Evolutionary conservation across 2,797 vertebrate genomes (phyloP), one percentile per base, ranked within the genome.

Genomic region (Cryptoprocta ferox): DNA sequence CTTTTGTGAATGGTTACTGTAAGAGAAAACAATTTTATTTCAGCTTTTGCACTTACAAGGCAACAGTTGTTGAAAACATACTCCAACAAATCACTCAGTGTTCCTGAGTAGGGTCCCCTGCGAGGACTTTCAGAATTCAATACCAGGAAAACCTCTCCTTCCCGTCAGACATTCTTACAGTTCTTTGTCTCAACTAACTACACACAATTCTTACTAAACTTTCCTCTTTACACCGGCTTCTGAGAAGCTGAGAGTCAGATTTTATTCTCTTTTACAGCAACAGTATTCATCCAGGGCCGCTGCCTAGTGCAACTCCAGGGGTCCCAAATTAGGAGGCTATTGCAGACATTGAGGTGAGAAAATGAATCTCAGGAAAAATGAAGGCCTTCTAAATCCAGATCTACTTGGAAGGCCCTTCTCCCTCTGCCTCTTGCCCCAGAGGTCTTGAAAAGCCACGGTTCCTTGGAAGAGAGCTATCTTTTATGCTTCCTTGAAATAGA

Each of bases 1-100:
- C 14, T 97, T 92, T 95, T 94, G 42, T 87, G 37, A 39, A 12
- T n/a, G 65, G n/a, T 81, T 15, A 73, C 21, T 78, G 79, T n/a
- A 96, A 79, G 61, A 85, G 39, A 93, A 80, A 73, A 85, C 26
- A 75, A 50, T 92, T 87, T 75, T 65, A 75, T 83, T 90, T 65
- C 30, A 39, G 32, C 24, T 73, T 96, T 78, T 84, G 37, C 6
- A 81, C 78, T 88, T 71, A 42, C 5, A n/a, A 95, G 95, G 84
- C 37, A 95, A 28, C 30, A 68, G 13, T n/a, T 73, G 11, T 66
- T 86, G 75, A 81, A 96, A 92, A 71, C 35, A 26, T 92, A 70
- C 56, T 92, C 24, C 4, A 66, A 13, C 14, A 95, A 86, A 93
- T 63, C 85, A 63, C 35, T 83, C 3, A 5, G 18, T 80, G 65